Base-by-base conservation (phyloP, 2,113 vertebrate species). In the Salminus brasiliensis region DNA sequence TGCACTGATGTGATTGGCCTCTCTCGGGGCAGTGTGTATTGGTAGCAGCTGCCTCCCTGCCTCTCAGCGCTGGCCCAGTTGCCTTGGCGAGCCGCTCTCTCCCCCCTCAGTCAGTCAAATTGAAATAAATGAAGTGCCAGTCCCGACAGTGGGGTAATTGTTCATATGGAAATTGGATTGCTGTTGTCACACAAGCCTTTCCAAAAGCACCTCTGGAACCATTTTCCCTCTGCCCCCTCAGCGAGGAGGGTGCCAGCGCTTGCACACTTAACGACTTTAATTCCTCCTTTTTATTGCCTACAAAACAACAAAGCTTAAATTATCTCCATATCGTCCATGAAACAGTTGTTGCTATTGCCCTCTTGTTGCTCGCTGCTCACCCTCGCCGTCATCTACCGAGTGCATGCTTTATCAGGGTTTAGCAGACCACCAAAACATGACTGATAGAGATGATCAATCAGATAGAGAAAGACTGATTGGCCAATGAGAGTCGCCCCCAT, bases 81-180 rank as follows among this genome's bases (percentile, higher is more conserved):
- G 68, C 87, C 87, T 81, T 75, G 85, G 83, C 49, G 83, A 57
- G 77, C 62, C 77, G 76, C 81, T 86, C 81, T 85, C 71, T 75
- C 11, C 71, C 76, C 11, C 45, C 57, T 53, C 32, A 87, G 88
- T 92, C 89, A 87, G 86, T 92, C 91, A 90, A 90, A 92, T 92
- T 90, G 90, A 93, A 93, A 92, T 90, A 93, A 93, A 93, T 93
- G 88, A 93, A 92, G 84, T 91, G 92, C 88, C 92, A 89, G 80
- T 83, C 78, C 86, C 88, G 89, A 91, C 88, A 79, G 86, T 83
- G 66, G 88, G 84, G 92, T 92, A 91, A 93, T 93, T 93, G 91
- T 92, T 93, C 90, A 89, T 86, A 90, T 91, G 91, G 89, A 92
- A 93, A 93, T 91, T 91, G 89, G 88, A 90, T 88, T 85, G 87